Evolutionary conservation across 2,888 invertebrate genomes (phyloP).

Genomic region (Ischnus inquisitorius): DNA sequence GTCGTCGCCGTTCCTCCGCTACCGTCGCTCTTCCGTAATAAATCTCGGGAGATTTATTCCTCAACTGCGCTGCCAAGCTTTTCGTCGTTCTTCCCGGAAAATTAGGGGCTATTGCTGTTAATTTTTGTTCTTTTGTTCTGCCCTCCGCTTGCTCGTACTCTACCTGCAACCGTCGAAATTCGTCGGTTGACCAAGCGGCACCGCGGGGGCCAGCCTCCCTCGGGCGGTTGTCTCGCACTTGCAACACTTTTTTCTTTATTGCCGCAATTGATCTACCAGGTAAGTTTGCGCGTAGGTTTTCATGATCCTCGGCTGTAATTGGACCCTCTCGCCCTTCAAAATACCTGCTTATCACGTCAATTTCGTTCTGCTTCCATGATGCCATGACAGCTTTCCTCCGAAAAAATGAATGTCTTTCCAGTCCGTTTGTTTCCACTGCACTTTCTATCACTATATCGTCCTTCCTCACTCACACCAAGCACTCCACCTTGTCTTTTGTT

Average conservation of each 20-base stretch:
- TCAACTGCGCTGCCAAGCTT: neutral
- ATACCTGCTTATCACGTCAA: neutral
- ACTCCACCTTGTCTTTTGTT: neutral
- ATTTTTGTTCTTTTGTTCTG: neutral
- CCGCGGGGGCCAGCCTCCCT: neutral
- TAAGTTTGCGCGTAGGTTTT: neutral
- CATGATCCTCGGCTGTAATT: neutral
- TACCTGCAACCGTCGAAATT: neutral
- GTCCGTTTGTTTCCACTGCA: too few relatives aligned
- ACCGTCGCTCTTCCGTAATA: conserved; percentile 4
- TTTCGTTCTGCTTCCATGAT: neutral
- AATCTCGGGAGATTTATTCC: neutral
- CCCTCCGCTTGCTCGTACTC: neutral
- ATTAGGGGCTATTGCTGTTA: neutral
- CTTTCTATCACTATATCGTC: neutral
- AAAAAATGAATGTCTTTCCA: too few relatives aligned
- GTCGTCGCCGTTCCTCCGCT: neutral
- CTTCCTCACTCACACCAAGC: neutral
- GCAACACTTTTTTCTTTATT: neutral
- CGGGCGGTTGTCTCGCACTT: neutral
- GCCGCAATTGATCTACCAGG: conserved; percentile 5
- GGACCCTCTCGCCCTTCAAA: neutral
- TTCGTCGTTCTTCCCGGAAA: neutral
- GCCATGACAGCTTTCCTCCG: neutral
- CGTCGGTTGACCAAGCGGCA: neutral